These are phyloP conservation scores for Pseudotriccus pelzelni DNA, from an alignment of 2,797 vertebrate genomes.

Conservation along the genomic window DNA sequence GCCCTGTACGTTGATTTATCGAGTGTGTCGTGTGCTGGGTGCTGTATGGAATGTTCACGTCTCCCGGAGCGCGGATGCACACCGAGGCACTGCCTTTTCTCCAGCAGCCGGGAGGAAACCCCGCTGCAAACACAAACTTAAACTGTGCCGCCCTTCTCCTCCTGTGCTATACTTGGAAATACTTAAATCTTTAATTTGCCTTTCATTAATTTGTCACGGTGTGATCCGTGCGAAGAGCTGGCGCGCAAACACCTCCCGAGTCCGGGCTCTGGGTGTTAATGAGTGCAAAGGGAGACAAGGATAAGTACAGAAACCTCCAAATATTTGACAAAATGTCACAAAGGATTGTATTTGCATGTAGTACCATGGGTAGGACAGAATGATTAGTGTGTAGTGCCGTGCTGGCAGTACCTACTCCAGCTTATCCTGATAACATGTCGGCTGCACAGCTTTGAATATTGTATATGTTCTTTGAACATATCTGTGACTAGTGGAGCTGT, in stretches of 20 bases:
- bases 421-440: slow-evolving; percentile 80
- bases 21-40: slow-evolving; percentile 17
- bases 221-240: slow-evolving; percentile 40
- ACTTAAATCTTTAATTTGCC: slow-evolving; percentile 68
- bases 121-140: slow-evolving; percentile 36
- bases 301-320: slow-evolving; percentile 76
- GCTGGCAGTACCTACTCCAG: slow-evolving; percentile 75
- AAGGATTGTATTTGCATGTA: slow-evolving; percentile 83
- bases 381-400: slow-evolving; percentile 78
- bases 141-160: slow-evolving; percentile 13
- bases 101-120: neutral
- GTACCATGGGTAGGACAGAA: slow-evolving; percentile 75
- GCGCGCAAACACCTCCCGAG: neutral
- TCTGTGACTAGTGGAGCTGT: slow-evolving; percentile 77
- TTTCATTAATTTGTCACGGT: slow-evolving; percentile 68
- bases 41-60: slow-evolving; percentile 47
- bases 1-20: slow-evolving; percentile 69
- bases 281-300: slow-evolving; percentile 61
- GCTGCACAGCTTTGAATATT: slow-evolving; percentile 81
- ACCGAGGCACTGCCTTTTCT: slow-evolving; percentile 22
- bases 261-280: slow-evolving; percentile 66
- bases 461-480: slow-evolving; percentile 81
- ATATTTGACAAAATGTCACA: slow-evolving; percentile 85
- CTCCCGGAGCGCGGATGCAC: slow-evolving; percentile 26
- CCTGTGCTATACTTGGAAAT: slow-evolving; percentile 13